A percentile compares a stretch with the other conserved stretches of the same genome.
Evolutionary conservation across 2,888 invertebrate species (phyloP).

Genomic region (Platypus cylindrus): DNA sequence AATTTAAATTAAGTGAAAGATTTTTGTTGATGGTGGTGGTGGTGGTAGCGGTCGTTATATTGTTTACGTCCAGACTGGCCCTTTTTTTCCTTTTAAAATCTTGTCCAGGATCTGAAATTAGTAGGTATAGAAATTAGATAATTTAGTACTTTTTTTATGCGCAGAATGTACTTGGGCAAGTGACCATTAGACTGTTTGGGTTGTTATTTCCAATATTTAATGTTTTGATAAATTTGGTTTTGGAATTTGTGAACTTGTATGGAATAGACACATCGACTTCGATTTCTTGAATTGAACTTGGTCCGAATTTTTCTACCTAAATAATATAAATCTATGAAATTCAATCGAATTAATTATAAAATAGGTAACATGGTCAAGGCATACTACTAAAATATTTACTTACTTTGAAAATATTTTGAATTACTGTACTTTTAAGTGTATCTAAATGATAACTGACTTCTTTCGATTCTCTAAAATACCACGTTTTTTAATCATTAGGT

Average conservation of each 20-base stretch:
- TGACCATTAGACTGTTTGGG: too few relatives aligned
- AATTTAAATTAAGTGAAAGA: conserved; percentile 32
- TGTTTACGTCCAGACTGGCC: background rate
- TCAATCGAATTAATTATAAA: conserved; percentile 1
- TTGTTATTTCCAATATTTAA: background rate
- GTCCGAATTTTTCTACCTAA: conserved; percentile 31
- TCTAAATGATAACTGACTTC: conserved; percentile 9
- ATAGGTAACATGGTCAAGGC: background rate
- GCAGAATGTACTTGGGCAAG: too few relatives aligned
- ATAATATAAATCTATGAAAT: conserved; percentile 9
- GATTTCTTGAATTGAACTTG: conserved; percentile 32
- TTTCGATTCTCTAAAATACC: conserved; percentile 8
- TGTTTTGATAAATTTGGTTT: background rate
- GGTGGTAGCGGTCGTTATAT: background rate
- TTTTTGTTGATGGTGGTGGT: background rate
- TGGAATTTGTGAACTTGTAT: conserved; percentile 13
- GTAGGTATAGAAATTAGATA: too few relatives aligned
- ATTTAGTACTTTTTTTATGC: too few relatives aligned
- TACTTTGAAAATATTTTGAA: conserved; percentile 13
- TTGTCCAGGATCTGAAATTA: too few relatives aligned
- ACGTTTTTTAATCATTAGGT: conserved; percentile 6
- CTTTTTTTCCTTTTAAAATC: background rate
- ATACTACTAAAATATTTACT: background rate
- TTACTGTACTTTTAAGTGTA: background rate
- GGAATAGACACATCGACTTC: conserved; percentile 30